phyloP scores from a whole-genome alignment of 1,140 invertebrate genomes.

The Helicorthomorpha holstii region DNA sequence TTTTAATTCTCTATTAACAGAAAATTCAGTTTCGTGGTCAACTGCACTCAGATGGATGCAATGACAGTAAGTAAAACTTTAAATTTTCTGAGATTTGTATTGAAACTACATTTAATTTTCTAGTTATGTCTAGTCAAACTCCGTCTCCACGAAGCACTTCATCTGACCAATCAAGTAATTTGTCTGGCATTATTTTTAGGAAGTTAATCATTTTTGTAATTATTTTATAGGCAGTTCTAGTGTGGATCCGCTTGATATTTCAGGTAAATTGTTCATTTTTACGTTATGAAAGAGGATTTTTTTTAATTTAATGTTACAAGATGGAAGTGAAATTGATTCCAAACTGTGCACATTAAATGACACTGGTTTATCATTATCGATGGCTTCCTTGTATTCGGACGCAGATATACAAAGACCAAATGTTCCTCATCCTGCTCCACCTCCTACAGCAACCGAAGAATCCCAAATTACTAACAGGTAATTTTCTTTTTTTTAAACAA shows the following conservation, averaged over 20 bases:
- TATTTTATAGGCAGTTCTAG: slow-evolving; percentile 35
- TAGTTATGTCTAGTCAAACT: slow-evolving; percentile 33
- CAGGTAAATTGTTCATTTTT: background rate
- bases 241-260: slow-evolving; percentile 11
- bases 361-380: slow-evolving; percentile 37
- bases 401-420: slow-evolving; percentile 23
- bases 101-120: slow-evolving; percentile 10
- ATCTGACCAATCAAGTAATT: slow-evolving; percentile 10
- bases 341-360: slow-evolving; percentile 17
- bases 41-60: slow-evolving; percentile 27
- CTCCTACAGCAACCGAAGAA: too few species aligned
- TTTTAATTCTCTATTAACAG: slow-evolving; percentile 12
- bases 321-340: background rate
- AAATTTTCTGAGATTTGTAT: background rate
- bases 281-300: background rate
- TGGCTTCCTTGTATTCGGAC: slow-evolving; percentile 43
- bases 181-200: background rate
- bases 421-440: too few species aligned
- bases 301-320: background rate
- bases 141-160: slow-evolving; percentile 31
- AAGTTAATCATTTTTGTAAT: slow-evolving; percentile 23
- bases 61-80: slow-evolving; percentile 33
- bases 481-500: background rate
- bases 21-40: slow-evolving; percentile 14
- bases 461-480: too few species aligned